Evolutionary conservation across 1,140 invertebrate genomes (phyloP).

Genomic region (Andrena cerasifolii): DNA sequence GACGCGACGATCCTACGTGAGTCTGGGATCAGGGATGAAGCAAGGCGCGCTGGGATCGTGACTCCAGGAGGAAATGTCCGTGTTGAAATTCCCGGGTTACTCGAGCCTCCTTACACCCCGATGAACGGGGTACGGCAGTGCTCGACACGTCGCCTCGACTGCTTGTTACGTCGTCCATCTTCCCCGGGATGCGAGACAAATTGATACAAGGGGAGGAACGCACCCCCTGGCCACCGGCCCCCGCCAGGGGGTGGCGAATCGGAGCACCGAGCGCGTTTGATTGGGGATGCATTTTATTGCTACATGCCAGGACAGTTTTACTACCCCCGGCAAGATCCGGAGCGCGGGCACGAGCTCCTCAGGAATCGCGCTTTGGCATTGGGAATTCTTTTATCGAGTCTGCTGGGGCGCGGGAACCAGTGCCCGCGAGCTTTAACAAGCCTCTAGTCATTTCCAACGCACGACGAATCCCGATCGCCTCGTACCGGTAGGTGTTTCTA

Average conservation of each 20-base stretch:
- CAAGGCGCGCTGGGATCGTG: constrained; percentile 21
- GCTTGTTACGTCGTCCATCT: constrained; percentile 25
- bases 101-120: constrained; percentile 47
- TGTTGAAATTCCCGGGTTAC: constrained; percentile 47
- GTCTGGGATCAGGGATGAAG: constrained; percentile 18
- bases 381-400: not conserved
- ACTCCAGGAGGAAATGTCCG: constrained; percentile 40
- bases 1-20: constrained; percentile 12
- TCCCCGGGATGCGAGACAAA: not conserved
- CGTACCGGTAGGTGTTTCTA: too few relatives aligned
- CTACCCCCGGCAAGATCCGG: not conserved
- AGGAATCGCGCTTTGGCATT: too few relatives aligned
- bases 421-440: too few relatives aligned
- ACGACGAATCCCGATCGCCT: too few relatives aligned
- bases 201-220: constrained; percentile 8
- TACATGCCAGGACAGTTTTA: not conserved
- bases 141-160: not conserved
- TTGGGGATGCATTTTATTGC: not conserved
- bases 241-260: not conserved
- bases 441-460: too few relatives aligned
- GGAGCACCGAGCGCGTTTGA: not conserved
- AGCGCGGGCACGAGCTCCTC: not conserved
- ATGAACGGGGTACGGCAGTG: constrained; percentile 28
- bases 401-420: too few relatives aligned
- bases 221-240: not conserved